These are phyloP conservation scores for Sycobia sp. DNA, from an alignment of 1,140 invertebrate genomes.

Conservation along the genomic window DNA sequence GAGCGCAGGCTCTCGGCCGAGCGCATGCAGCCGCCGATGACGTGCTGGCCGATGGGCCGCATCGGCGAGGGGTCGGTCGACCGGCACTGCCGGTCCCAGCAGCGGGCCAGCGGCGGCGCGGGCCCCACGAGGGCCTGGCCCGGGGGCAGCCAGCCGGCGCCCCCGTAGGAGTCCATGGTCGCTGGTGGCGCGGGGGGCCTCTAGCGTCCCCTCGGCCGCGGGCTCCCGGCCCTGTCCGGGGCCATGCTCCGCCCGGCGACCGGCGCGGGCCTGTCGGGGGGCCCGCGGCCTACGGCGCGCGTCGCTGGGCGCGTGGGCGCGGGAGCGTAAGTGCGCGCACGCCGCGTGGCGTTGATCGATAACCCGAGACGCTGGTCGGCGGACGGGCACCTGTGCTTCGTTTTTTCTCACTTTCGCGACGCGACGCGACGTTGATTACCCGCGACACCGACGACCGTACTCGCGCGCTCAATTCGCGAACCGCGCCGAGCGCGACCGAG, in stretches of 20 bases:
- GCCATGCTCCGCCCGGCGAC: slow-evolving; percentile 41
- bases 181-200: too few relatives aligned
- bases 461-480: too few relatives aligned
- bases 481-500: too few relatives aligned
- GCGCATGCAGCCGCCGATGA: slow-evolving; percentile 51
- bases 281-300: background rate
- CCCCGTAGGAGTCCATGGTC: too few relatives aligned
- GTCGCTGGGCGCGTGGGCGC: background rate
- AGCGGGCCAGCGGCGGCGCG: slow-evolving; percentile 31
- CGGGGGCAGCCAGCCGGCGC: background rate
- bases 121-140: background rate
- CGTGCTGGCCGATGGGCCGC: slow-evolving; percentile 52
- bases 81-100: slow-evolving; percentile 57
- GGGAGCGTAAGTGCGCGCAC: background rate
- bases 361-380: slow-evolving; percentile 20
- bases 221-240: slow-evolving; percentile 53
- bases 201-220: too few relatives aligned
- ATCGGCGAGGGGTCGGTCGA: slow-evolving; percentile 59
- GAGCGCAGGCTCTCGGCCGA: slow-evolving; percentile 57
- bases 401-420: too few relatives aligned
- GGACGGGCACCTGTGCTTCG: slow-evolving; percentile 11
- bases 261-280: background rate
- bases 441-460: too few relatives aligned
- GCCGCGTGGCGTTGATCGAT: too few relatives aligned
- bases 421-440: too few relatives aligned